Conservation (phyloP, 2,113 vertebrate genomes). For the Campylomormyrus tamandua region DNA sequence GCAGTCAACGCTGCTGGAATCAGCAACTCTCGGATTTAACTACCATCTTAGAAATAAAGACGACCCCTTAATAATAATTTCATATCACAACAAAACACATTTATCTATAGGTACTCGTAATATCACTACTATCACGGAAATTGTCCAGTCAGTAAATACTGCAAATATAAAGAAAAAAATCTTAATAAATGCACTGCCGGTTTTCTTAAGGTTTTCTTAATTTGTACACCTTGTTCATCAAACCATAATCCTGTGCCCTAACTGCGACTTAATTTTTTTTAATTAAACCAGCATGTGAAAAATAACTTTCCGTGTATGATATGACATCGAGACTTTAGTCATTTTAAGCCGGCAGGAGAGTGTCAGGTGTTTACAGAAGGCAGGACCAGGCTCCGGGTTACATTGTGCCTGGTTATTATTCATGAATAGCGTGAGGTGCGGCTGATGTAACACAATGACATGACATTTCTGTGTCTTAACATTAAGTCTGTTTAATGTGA, state of each 20-base stretch:
- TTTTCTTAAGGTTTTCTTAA: no score
- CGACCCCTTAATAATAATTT: background rate
- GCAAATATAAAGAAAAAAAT: background rate
- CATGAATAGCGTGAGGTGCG: background rate
- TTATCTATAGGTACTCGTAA: background rate
- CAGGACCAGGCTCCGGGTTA: background rate
- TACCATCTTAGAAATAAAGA: background rate
- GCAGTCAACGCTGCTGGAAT: background rate
- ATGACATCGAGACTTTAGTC: background rate
- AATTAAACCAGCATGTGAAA: background rate
- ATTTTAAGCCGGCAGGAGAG: background rate
- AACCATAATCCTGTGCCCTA: background rate
- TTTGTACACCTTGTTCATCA: background rate
- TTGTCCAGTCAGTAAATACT: background rate
- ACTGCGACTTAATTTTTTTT: background rate
- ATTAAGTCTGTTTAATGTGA: background rate
- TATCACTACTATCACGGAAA: background rate
- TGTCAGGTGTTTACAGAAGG: background rate
- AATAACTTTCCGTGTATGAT: background rate
- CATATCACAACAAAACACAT: background rate
- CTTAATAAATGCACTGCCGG: background rate
- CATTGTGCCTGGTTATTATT: background rate
- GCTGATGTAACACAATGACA: slow-evolving; percentile 3
- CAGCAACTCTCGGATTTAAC: background rate
- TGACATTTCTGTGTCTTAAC: background rate